A percentile compares a stretch with the other conserved stretches of the same genome.
Conservation (phyloP, 2,113 vertebrate genomes). For the Phocoena sinus region DNA sequence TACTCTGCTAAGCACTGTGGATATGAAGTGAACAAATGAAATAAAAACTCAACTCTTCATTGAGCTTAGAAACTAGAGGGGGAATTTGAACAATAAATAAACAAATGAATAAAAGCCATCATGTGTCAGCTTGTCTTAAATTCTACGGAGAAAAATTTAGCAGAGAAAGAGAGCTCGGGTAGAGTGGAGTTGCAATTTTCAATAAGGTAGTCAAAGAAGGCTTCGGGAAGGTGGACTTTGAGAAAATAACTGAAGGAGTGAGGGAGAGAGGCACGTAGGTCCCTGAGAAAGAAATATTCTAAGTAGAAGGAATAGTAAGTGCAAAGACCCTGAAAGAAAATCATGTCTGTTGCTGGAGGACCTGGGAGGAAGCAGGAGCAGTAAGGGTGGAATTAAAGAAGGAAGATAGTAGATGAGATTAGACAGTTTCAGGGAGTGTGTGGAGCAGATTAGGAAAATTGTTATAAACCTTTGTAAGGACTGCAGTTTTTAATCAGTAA, state of each 20-base stretch:
- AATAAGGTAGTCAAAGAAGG: neutral
- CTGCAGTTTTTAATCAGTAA: neutral
- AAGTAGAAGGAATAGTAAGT: neutral
- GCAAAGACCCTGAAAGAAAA: neutral
- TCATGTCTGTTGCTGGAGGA: neutral
- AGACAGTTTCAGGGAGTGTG: neutral
- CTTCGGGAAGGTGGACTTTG: neutral
- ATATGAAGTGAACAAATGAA: neutral
- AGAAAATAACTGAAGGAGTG: neutral
- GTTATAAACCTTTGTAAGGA: neutral
- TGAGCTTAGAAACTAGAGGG: neutral
- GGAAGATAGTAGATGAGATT: neutral
- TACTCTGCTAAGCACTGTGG: neutral
- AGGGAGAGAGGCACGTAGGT: neutral
- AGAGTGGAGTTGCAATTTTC: neutral
- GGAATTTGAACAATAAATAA: neutral
- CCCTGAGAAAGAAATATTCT: neutral
- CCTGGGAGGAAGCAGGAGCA: neutral
- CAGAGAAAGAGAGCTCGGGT: neutral
- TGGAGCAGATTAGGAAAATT: neutral
- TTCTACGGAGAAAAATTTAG: neutral
- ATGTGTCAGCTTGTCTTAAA: neutral
- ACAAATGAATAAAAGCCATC: neutral
- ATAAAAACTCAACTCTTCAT: neutral
- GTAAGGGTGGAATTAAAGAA: neutral